Conservation (phyloP, 1,140 invertebrate species). For the Micrasema minimum region DNA sequence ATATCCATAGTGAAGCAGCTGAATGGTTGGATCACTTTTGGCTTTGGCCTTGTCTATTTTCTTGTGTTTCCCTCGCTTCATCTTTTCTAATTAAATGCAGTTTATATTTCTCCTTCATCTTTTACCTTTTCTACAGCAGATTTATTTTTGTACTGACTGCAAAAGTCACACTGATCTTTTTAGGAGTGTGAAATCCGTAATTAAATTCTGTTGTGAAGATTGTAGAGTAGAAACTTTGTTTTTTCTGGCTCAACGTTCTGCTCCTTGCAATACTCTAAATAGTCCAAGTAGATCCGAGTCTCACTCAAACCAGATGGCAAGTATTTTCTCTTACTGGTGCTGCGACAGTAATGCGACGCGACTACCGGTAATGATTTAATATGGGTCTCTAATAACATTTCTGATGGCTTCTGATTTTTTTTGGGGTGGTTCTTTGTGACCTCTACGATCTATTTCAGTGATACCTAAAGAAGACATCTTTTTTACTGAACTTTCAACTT, state of each 20-base stretch:
- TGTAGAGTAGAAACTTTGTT: neutral
- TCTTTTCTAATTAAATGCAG: slow-evolving; percentile 5
- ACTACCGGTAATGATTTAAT: slow-evolving; percentile 8
- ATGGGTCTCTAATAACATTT: slow-evolving; percentile 4
- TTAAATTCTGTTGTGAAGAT: neutral
- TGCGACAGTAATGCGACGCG: neutral
- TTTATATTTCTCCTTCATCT: neutral
- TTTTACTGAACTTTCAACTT: slow-evolving; percentile 4
- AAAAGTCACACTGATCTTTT: slow-evolving; percentile 1
- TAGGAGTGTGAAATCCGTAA: neutral
- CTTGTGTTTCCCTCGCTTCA: slow-evolving; percentile 3
- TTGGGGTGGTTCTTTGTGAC: slow-evolving; percentile 6
- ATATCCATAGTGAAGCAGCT: neutral
- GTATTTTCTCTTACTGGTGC: neutral
- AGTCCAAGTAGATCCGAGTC: neutral
- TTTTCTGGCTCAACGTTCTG: neutral
- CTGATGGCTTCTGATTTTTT: neutral
- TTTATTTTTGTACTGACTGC: neutral
- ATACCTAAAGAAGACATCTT: neutral
- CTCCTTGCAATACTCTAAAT: slow-evolving; percentile 7
- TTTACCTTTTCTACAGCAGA: neutral
- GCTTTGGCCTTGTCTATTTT: neutral
- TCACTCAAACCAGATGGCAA: neutral
- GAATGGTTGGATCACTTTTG: neutral
- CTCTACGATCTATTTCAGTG: slow-evolving; percentile 2